Percentiles rank a stretch among this genome's conserved stretches.
These are phyloP conservation scores for Mormoops blainvillei DNA, from an alignment of 2,113 vertebrate species.

Conservation along the genomic window DNA sequence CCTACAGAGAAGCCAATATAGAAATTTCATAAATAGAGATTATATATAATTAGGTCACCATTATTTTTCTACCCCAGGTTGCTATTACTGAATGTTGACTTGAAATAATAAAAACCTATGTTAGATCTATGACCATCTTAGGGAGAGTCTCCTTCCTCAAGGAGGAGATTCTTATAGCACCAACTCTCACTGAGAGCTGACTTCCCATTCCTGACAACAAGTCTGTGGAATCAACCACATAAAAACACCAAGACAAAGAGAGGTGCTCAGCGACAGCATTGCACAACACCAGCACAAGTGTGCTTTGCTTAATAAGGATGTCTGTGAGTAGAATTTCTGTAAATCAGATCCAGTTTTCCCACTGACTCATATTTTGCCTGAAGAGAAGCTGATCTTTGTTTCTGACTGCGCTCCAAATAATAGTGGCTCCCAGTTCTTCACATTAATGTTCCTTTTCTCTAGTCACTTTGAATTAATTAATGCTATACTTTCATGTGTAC, in stretches of 20 bases:
- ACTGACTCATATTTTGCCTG: background rate
- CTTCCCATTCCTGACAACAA: background rate
- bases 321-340: background rate
- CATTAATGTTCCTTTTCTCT: background rate
- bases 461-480: background rate
- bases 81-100: background rate
- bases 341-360: background rate
- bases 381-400: background rate
- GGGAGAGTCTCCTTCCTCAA: background rate
- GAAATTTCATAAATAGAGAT: background rate
- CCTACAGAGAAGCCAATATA: background rate
- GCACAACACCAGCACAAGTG: background rate
- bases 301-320: background rate
- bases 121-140: background rate
- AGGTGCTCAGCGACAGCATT: background rate
- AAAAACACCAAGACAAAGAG: background rate
- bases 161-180: background rate
- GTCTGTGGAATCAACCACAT: background rate
- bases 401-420: background rate
- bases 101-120: background rate
- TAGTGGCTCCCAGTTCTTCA: background rate
- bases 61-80: background rate
- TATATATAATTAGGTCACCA: background rate
- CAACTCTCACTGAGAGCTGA: background rate
- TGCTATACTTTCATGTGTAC: background rate